A percentile compares a stretch with the other conserved stretches of the same genome.
Conservation (phyloP, 2,888 invertebrate species). For the Standfussiana lucernea region DNA sequence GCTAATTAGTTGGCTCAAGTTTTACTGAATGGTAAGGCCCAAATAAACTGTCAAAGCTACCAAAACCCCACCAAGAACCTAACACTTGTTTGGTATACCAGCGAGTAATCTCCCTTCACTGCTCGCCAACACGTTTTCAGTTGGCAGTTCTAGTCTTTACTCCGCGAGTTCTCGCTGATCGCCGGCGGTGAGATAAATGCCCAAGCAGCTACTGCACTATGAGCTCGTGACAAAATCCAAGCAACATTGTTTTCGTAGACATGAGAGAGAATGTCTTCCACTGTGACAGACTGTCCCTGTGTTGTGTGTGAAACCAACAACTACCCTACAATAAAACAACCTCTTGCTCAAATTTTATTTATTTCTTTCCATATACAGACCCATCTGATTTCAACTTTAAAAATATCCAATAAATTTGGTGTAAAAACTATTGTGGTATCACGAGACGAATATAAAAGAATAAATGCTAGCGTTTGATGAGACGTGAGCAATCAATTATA, state of each 20-base stretch:
- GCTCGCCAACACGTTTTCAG: too few species aligned
- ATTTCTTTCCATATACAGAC: slow-evolving; percentile 87
- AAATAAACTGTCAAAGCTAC: too few species aligned
- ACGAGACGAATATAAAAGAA: slow-evolving; percentile 74
- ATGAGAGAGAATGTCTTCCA: not conserved
- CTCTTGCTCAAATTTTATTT: slow-evolving; percentile 81
- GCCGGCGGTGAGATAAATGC: too few species aligned
- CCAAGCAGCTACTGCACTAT: not conserved
- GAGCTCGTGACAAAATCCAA: not conserved
- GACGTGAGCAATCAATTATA: slow-evolving; percentile 74
- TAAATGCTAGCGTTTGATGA: slow-evolving; percentile 72
- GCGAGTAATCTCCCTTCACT: too few species aligned
- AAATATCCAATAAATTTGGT: slow-evolving; percentile 82
- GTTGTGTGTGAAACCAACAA: slow-evolving; percentile 6
- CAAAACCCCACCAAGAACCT: too few species aligned
- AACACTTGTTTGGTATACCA: too few species aligned
- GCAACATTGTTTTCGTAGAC: not conserved
- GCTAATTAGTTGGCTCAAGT: too few species aligned
- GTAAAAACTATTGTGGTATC: slow-evolving; percentile 77
- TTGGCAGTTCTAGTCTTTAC: too few species aligned
- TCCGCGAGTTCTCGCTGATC: too few species aligned
- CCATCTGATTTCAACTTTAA: slow-evolving; percentile 85
- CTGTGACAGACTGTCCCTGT: too few species aligned
- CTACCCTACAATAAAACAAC: slow-evolving; percentile 72
- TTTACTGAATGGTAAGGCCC: too few species aligned